Conservation (phyloP, 2,113 vertebrate species). For the Chelonoidis abingdonii region DNA sequence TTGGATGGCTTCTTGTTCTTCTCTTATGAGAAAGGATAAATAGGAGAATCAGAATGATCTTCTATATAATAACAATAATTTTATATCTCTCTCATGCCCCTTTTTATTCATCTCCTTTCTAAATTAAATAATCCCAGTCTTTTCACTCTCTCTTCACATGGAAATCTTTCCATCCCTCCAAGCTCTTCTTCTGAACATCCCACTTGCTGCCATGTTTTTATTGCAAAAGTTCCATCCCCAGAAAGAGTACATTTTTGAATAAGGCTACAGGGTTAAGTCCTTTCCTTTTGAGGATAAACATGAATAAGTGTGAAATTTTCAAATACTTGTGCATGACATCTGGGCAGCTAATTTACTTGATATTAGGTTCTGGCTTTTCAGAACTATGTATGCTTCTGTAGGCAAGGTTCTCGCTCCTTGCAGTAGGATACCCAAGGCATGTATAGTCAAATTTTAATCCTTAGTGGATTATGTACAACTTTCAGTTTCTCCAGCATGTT, state of each 20-base stretch:
- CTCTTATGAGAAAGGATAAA: background rate
- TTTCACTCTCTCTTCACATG: background rate
- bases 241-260: background rate
- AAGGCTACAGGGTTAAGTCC: background rate
- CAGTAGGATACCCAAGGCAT: background rate
- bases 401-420: background rate
- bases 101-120: background rate
- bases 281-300: background rate
- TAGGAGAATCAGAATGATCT: background rate
- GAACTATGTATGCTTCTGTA: background rate
- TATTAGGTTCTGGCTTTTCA: background rate
- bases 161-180: background rate
- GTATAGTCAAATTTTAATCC: background rate
- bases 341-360: background rate
- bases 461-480: background rate
- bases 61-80: background rate
- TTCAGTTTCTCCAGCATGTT: background rate
- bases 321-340: background rate
- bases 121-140: background rate
- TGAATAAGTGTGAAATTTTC: background rate
- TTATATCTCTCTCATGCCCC: background rate
- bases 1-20: background rate
- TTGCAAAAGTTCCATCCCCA: background rate
- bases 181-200: background rate
- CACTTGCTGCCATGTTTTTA: background rate